phyloP scores from a whole-genome alignment of 35 echinoderm and acorn worm genomes.

The Lytechinus variegatus region DNA sequence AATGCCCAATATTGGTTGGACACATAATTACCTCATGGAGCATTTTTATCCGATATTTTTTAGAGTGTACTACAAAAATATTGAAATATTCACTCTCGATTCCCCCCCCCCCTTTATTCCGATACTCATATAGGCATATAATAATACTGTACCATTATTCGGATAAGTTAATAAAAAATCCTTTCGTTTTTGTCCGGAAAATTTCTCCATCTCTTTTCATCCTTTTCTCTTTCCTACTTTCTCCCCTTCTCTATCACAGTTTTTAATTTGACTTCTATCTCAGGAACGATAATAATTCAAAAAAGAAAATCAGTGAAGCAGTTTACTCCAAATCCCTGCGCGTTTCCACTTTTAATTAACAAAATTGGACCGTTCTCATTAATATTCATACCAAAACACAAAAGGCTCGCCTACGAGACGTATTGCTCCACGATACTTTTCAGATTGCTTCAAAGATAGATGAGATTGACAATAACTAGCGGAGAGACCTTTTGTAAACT shows the following conservation, averaged over 20 bases:
- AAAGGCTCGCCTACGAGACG: not conserved
- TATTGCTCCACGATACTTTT: not conserved
- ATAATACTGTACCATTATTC: no score
- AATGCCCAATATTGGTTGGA: no score
- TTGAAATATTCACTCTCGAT: no score
- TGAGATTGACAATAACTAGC: not conserved
- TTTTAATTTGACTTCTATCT: not conserved
- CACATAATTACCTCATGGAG: no score
- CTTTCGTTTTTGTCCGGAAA: no score
- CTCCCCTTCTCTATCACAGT: not conserved
- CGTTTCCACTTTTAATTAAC: not conserved
- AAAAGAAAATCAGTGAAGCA: not conserved
- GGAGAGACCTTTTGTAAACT: not conserved
- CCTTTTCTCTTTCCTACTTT: not conserved
- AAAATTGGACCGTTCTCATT: not conserved
- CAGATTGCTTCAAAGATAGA: not conserved
- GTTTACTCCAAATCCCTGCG: not conserved
- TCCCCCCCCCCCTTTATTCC: no score
- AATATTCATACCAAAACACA: constrained; percentile 20
- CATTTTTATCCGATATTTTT: no score
- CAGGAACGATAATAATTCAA: not conserved
- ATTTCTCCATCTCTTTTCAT: not conserved
- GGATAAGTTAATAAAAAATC: no score
- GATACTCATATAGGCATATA: not conserved
- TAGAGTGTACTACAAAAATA: no score